These are phyloP conservation scores for Eidolon dupreanum DNA, from an alignment of 2,797 vertebrate species.

Conservation along the genomic window DNA sequence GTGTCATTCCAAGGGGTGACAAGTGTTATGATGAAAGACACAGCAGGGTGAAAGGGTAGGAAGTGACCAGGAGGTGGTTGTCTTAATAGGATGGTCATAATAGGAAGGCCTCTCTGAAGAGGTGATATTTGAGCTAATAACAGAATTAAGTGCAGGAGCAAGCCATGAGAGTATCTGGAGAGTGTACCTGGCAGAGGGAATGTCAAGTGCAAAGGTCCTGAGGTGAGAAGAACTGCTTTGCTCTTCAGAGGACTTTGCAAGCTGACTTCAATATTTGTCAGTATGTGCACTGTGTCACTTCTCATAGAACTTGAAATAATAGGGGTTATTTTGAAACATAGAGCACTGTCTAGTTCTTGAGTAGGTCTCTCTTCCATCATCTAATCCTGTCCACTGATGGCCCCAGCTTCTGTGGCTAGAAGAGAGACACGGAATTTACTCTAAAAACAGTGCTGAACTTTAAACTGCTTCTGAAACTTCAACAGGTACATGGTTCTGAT, in stretches of 20 bases:
- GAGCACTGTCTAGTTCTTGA: not conserved
- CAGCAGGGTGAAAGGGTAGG: not conserved
- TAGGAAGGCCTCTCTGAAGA: not conserved
- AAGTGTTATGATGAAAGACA: not conserved
- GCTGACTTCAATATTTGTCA: not conserved
- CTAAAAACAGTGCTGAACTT: not conserved
- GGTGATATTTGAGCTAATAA: not conserved
- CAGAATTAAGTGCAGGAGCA: not conserved
- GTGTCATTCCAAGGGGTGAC: not conserved
- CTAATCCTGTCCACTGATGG: not conserved
- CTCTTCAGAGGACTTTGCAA: not conserved
- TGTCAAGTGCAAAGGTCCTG: not conserved
- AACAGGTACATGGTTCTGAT: not conserved
- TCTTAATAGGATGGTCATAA: not conserved
- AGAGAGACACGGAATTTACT: not conserved
- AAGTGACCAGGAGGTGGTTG: not conserved
- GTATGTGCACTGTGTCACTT: not conserved
- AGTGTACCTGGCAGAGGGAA: not conserved
- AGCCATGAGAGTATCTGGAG: not conserved
- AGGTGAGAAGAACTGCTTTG: not conserved
- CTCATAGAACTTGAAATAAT: not conserved
- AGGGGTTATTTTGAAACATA: not conserved
- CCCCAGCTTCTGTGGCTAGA: not conserved
- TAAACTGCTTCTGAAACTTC: not conserved
- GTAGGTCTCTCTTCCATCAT: not conserved